Base-by-base conservation (phyloP, 2,888 invertebrate genomes). In the Cheilosia urbana region DNA sequence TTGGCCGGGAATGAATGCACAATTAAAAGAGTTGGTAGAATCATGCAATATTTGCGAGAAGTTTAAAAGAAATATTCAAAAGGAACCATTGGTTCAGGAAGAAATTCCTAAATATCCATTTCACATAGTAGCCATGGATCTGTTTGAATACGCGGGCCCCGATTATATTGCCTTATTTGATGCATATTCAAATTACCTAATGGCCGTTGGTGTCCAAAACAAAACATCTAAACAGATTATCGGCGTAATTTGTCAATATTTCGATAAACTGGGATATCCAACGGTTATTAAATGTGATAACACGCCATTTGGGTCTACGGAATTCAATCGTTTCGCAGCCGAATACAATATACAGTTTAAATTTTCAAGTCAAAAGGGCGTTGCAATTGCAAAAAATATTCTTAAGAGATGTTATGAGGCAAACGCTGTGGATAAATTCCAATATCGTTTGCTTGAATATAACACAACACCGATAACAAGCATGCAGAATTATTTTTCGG, bases 61-160 rank as follows among this genome's bases (percentile, higher is more conserved):
- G 24, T 78, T 78, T 24, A 71, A 27, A 21, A 11, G 78, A 47
- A 62, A 69, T 60, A 45, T n/a, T 55, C 62, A 62, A 47, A 78
- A 69, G 17, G 55, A 78, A 47, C 24, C 53, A 37, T 69, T 66
- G 21, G 30, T 60, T 6, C 49, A 65, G 11, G 65, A 47, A 19
- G n/a, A 34, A 13, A 37, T 11, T 9, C 72, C 72, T 13, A 47
- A 47, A 13, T 76, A 76, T 40, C 30, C 76, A n/a, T 66, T 58
- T 40, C 66, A 76, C 24, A 37, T 27, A 62, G 65, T 77, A 3
- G 68, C 53, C 19, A 77, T 62, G 13, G 62, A 77, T 57, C 19
- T 78, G 27, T 87, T 84, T 47, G 88, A 88, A 69, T 84, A 78
- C 49, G 87, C 87, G 4, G 76, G 76, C 37, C 47, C 53, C 11